Conservation (phyloP, 2,797 vertebrate genomes). For the Falco naumanni region DNA sequence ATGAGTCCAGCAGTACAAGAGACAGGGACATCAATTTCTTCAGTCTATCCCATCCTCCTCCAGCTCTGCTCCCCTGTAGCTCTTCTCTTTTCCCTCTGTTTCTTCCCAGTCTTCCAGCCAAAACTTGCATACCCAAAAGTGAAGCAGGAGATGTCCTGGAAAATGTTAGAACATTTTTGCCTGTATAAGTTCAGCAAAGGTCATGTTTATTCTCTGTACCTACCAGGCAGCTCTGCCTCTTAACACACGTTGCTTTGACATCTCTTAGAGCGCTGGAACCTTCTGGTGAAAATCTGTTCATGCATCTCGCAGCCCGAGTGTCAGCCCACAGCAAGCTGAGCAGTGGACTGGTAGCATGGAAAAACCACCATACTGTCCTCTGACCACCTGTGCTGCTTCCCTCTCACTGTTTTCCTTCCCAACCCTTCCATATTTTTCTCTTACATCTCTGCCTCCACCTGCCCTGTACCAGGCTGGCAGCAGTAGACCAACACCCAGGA, state of each 20-base stretch:
- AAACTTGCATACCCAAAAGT: neutral
- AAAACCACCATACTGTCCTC: neutral
- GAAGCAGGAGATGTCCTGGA: neutral
- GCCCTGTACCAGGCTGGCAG: neutral
- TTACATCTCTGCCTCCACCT: neutral
- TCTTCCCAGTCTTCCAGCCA: neutral
- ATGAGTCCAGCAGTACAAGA: rapidly evolving
- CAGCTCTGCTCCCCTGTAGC: neutral
- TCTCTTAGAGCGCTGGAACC: neutral
- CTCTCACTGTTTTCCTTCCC: neutral
- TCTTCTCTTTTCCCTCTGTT: neutral
- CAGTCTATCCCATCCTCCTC: neutral
- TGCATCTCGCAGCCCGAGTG: neutral
- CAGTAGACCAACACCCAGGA: neutral
- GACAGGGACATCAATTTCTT: neutral
- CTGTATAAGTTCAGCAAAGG: neutral
- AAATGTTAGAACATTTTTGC: neutral
- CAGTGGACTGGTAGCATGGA: neutral
- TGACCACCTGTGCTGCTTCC: neutral
- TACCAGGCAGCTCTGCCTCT: neutral
- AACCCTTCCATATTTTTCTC: neutral
- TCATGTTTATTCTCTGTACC: neutral
- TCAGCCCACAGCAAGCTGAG: neutral
- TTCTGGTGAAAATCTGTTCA: neutral
- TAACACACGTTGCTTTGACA: neutral